Evolutionary conservation across 1,140 invertebrate species (phyloP).

Genomic region (Apolygus lucorum): DNA sequence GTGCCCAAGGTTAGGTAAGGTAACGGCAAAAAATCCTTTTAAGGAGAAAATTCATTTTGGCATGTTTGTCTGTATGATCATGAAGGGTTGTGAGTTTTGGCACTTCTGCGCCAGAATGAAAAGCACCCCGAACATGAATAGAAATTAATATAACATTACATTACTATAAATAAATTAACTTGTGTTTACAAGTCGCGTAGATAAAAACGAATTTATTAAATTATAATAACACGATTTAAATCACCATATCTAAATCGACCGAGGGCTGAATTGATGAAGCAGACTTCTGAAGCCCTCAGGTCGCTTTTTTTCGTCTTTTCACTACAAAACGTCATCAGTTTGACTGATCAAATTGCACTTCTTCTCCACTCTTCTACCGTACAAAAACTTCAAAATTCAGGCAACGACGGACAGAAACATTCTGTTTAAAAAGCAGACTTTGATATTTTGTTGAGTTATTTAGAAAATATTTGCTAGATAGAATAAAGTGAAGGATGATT

Average conservation of each 20-base stretch:
- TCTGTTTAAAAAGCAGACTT: neutral
- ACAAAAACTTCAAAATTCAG: too few species aligned
- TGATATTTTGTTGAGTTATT: neutral
- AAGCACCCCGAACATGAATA: neutral
- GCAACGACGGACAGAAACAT: too few species aligned
- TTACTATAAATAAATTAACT: neutral
- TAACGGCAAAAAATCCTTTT: neutral
- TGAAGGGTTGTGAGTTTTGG: too few species aligned
- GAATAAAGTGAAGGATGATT: neutral
- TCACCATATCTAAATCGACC: neutral
- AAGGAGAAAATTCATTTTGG: neutral
- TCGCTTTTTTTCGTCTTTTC: neutral
- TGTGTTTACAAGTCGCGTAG: neutral
- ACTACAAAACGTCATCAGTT: neutral
- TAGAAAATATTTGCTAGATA: neutral
- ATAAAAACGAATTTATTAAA: neutral
- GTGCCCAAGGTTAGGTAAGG: too few species aligned
- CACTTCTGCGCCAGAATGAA: neutral
- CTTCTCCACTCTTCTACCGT: too few species aligned
- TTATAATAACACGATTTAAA: neutral
- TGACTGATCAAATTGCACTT: neutral
- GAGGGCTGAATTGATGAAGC: neutral
- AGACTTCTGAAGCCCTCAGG: too few species aligned
- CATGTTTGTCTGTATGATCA: neutral
- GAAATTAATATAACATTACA: neutral